Evolutionary conservation across 30 jellyfish, hydroid and myxozoan species (phyloP), one percentile per base, ranked within the genome.

Genomic region (Chironex yamaguchii): DNA sequence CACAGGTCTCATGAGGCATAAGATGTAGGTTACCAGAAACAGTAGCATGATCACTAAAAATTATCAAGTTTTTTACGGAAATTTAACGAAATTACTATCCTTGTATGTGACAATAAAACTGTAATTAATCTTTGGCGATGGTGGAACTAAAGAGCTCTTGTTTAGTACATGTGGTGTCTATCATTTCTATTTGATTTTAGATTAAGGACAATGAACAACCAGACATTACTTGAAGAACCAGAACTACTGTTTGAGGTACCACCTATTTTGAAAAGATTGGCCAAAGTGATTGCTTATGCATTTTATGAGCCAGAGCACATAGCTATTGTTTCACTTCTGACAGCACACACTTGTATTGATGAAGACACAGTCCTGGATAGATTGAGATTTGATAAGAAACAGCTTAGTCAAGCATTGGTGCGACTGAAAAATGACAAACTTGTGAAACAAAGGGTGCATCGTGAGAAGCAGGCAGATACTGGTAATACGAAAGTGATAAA

Each of bases 181-280:
- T n/a, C n/a, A n/a, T n/a, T n/a, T n/a, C n/a, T n/a, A n/a, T n/a
- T n/a, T n/a, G n/a, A n/a, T n/a, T n/a, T n/a, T n/a, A n/a, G n/a
- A n/a, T n/a, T n/a, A n/a, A n/a, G n/a, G n/a, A n/a, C 1, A n/a
- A 86, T 86, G 96, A 86, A 86, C 29, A 42, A 9, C 58, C 96
- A 86, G 68, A 36, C 96, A 22, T 52, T 86, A 34, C 82, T 94
- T 21, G 99, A 94, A 65, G 99, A 94, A 62, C 97, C 99, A 23
- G 99, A 94, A 64, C 87, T 94, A 51, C 90, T 94, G 11, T 71
- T 97, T 3, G 99, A 96, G 62, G 99, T 96, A 23, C 99, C 99
- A 36, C 97, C 97, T 23, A 91, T 91, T 0, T 86, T 96, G 29
- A 96, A 96, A 68, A 74, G 98, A 12, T 89, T 96, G 11, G 99